phyloP scores from a whole-genome alignment of 2,113 vertebrate genomes.

The Ciconia maguari region DNA sequence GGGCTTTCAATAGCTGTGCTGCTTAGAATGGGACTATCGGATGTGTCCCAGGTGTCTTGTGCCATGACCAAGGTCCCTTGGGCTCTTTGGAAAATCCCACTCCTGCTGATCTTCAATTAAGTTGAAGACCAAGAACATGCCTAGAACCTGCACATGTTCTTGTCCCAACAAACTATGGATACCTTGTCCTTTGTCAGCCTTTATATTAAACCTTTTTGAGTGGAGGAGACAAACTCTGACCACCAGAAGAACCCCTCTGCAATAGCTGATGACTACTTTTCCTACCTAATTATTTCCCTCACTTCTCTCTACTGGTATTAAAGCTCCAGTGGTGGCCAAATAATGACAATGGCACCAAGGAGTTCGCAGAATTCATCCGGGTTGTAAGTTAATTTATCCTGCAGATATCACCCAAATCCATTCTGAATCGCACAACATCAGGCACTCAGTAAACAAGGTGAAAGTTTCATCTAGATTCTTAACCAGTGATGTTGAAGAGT shows the following conservation, averaged over 20 bases:
- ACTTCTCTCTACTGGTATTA: background rate
- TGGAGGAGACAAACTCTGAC: background rate
- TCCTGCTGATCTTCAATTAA: background rate
- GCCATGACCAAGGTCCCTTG: background rate
- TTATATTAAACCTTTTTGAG: background rate
- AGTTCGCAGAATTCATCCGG: background rate
- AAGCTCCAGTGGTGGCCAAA: background rate
- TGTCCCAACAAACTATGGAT: background rate
- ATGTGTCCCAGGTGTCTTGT: background rate
- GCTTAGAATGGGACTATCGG: background rate
- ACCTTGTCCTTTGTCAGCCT: background rate
- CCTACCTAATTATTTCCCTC: background rate
- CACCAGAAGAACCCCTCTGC: background rate
- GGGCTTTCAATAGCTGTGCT: background rate
- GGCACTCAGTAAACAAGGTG: constrained; percentile 9
- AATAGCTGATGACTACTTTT: background rate
- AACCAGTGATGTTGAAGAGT: background rate
- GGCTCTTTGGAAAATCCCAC: background rate
- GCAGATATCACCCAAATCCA: constrained; percentile 15
- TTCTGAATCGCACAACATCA: background rate
- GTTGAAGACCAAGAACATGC: background rate
- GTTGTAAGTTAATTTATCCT: background rate
- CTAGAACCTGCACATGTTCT: background rate
- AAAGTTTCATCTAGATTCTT: constrained; percentile 41
- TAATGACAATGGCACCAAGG: background rate